A percentile compares a stretch with the other conserved stretches of the same genome.
Evolutionary conservation across 2,888 invertebrate genomes (phyloP).

Genomic region (Agrypnus murinus): DNA sequence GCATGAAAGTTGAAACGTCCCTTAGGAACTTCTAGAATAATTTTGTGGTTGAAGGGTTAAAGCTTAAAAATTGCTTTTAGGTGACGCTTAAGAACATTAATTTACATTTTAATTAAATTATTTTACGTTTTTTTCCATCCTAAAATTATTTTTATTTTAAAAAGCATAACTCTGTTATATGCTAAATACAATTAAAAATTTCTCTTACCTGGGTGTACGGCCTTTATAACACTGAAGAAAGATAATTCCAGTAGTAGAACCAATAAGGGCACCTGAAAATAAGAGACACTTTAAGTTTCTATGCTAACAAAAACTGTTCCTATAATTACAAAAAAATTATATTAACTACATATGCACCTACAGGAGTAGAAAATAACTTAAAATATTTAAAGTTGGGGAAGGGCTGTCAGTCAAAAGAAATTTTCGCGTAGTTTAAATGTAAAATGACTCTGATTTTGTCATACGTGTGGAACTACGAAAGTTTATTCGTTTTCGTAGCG

Average conservation of each 20-base stretch:
- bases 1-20: slow-evolving; percentile 18
- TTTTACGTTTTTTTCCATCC: not conserved
- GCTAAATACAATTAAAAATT: not conserved
- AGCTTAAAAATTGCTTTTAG: slow-evolving; percentile 19
- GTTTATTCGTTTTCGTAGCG: slow-evolving; percentile 34
- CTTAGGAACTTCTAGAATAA: slow-evolving; percentile 19
- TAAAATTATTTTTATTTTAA: not conserved
- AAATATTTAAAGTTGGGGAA: slow-evolving; percentile 14
- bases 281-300: slow-evolving; percentile 29
- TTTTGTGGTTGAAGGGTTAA: slow-evolving; percentile 23
- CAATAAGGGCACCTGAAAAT: slow-evolving; percentile 69
- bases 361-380: too few relatives aligned
- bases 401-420: slow-evolving; percentile 15
- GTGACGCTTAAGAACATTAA: slow-evolving; percentile 16
- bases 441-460: slow-evolving; percentile 29
- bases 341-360: too few relatives aligned
- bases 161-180: not conserved
- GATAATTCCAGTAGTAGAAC: slow-evolving; percentile 68
- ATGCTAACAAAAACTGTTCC: too few relatives aligned
- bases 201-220: slow-evolving; percentile 69
- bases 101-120: slow-evolving; percentile 26
- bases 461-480: slow-evolving; percentile 43
- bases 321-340: too few relatives aligned
- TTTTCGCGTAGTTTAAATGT: slow-evolving; percentile 17
- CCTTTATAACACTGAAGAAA: slow-evolving; percentile 67